Evolutionary conservation across 2,113 vertebrate species (phyloP).

Genomic region (Poecile atricapillus): DNA sequence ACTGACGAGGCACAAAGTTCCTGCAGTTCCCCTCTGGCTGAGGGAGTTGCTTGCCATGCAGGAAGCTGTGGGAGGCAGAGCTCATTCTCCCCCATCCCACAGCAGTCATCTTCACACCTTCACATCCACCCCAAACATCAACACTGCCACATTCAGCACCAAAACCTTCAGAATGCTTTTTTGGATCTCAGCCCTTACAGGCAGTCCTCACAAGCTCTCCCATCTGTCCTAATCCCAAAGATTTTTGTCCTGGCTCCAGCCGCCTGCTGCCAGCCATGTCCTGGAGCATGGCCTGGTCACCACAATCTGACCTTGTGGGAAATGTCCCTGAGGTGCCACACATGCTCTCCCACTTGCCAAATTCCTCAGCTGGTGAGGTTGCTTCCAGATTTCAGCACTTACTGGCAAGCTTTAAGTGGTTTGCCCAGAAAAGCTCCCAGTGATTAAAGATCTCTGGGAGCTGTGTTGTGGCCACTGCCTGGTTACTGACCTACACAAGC

Average conservation of each 20-base stretch:
- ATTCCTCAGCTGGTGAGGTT: not conserved
- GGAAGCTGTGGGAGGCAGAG: not conserved
- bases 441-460: not conserved
- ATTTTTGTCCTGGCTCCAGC: not conserved
- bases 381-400: not conserved
- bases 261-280: fast-evolving
- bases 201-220: not conserved
- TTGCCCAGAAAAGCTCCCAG: not conserved
- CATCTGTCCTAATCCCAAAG: not conserved
- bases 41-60: fast-evolving
- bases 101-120: not conserved
- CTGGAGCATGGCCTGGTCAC: fast-evolving
- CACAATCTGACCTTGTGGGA: not conserved
- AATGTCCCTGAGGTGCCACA: not conserved
- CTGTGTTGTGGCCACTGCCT: not conserved
- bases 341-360: not conserved
- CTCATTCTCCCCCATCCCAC: not conserved
- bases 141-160: not conserved
- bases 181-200: not conserved
- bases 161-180: not conserved
- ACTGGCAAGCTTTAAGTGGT: not conserved
- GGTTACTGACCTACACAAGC: not conserved
- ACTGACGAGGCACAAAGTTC: not conserved
- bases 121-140: not conserved
- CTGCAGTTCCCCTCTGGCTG: not conserved